phyloP scores from a whole-genome alignment of 1,140 invertebrate genomes.

The Anthonomus grandis region DNA sequence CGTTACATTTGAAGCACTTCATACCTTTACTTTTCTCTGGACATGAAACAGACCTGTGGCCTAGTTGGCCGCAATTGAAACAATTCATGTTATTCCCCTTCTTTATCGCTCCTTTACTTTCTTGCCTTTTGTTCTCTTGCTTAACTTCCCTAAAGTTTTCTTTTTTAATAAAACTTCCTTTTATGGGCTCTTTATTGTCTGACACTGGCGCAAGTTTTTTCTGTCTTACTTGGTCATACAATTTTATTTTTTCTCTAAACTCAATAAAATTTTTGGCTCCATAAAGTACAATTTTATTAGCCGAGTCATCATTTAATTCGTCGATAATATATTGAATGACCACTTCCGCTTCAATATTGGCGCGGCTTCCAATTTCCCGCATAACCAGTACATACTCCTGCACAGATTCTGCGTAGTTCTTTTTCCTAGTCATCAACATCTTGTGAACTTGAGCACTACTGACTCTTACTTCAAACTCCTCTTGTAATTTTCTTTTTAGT shows the following conservation, averaged over 20 bases:
- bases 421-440: conserved; percentile 1
- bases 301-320: conserved; percentile 25
- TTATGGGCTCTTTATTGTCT: not conserved
- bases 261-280: conserved; percentile 20
- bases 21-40: conserved; percentile 5
- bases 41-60: conserved; percentile 11
- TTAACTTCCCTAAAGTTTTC: no score
- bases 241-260: conserved; percentile 27
- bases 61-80: conserved; percentile 17
- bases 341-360: conserved; percentile 26
- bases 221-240: conserved; percentile 13
- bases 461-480: conserved; percentile 2
- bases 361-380: conserved; percentile 36
- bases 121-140: not conserved
- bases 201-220: no score
- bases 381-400: conserved; percentile 35
- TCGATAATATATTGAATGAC: conserved; percentile 41
- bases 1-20: conserved; percentile 16
- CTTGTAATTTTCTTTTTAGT: conserved; percentile 3
- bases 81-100: not conserved
- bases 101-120: not conserved
- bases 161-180: not conserved
- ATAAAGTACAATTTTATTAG: conserved; percentile 25
- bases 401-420: conserved; percentile 3
- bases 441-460: conserved; percentile 13